Conservation (phyloP, 2,797 vertebrate species). For the Crocidura indochinensis region DNA sequence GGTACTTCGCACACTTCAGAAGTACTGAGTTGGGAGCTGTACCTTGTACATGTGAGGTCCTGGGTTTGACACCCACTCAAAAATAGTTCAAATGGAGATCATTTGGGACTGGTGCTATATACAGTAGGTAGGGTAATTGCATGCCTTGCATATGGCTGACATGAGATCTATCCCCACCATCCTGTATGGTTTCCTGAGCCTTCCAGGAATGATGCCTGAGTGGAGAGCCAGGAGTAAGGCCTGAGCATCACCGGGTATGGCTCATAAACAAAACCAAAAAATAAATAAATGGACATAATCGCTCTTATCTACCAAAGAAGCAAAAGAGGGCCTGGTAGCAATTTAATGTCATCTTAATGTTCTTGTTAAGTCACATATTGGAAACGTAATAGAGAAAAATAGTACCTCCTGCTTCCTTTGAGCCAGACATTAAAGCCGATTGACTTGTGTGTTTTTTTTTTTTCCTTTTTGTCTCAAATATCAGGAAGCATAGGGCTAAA, state of each 20-base stretch:
- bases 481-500: conserved; percentile 39
- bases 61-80: background rate
- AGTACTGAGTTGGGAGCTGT: too few relatives aligned
- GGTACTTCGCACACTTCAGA: too few relatives aligned
- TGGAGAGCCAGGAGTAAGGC: too few relatives aligned
- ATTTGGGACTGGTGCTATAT: background rate
- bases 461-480: conserved; percentile 38
- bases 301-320: background rate
- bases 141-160: too few relatives aligned
- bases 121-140: too few relatives aligned
- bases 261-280: too few relatives aligned
- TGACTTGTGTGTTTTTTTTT: background rate
- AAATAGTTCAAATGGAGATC: background rate
- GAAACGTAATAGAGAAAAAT: conserved; percentile 45
- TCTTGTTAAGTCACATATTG: conserved; percentile 40
- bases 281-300: too few relatives aligned
- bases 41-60: background rate
- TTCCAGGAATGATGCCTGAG: too few relatives aligned
- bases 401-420: conserved; percentile 13
- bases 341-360: background rate
- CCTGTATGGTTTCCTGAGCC: too few relatives aligned
- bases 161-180: too few relatives aligned
- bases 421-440: conserved; percentile 26
- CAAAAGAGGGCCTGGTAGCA: too few relatives aligned
- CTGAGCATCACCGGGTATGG: too few relatives aligned